Conservation (phyloP, 2,797 vertebrate species). For the Tenualosa ilisha region DNA sequence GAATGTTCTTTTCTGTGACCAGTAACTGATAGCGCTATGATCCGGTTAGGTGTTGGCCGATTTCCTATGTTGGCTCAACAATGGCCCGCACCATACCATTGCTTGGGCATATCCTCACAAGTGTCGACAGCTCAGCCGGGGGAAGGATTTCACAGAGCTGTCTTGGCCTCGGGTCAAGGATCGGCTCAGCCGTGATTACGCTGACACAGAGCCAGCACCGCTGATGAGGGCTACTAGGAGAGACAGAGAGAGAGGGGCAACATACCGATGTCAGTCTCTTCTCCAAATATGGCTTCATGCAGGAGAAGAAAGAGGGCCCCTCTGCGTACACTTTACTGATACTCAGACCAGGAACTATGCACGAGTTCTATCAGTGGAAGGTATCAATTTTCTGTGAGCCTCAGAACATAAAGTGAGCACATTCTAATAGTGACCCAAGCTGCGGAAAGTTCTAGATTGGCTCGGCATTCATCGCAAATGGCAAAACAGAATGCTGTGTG, state of each 20-base stretch:
- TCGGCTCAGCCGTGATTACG: not conserved
- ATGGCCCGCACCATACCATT: not conserved
- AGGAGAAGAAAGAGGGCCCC: not conserved
- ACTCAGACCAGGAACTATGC: not conserved
- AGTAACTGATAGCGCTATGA: not conserved
- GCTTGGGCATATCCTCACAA: not conserved
- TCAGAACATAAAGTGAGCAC: not conserved
- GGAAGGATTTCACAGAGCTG: not conserved
- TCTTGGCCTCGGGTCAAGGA: not conserved
- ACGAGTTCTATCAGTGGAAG: not conserved
- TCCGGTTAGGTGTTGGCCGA: not conserved
- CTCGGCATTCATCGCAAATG: not conserved
- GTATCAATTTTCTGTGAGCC: not conserved
- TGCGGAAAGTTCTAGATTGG: not conserved
- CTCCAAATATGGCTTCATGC: not conserved
- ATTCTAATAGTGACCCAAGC: not conserved
- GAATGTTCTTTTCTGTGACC: not conserved
- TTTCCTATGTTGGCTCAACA: not conserved
- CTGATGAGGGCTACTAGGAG: not conserved
- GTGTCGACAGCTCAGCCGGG: not conserved
- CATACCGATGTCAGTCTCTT: constrained; percentile 8
- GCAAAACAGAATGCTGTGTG: not conserved
- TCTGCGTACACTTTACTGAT: not conserved
- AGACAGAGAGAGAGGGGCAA: not conserved
- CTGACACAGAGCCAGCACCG: not conserved